Base-by-base conservation (phyloP, 1,140 invertebrate species). In the Coenobita brevimanus region DNA sequence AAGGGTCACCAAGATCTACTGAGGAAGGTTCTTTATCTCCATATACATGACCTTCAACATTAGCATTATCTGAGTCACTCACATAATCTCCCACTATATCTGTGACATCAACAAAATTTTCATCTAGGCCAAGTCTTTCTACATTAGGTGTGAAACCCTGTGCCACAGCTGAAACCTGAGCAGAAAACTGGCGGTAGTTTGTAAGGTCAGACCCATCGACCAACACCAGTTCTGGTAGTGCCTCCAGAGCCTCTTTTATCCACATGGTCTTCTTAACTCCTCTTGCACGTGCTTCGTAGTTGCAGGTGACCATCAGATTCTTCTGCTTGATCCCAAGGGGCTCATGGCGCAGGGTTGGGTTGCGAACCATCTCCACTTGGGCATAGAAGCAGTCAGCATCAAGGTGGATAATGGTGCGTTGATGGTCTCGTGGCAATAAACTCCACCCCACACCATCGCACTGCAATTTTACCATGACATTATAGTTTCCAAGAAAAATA, bases 311-410 rank as follows among this genome's bases (percentile, higher is more conserved):
- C 41, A 97, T 94, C 81, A 96, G 93, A 91, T 95, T 96, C 91
- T 97, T 96, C 92, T 97, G 96, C 92, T 96, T 95, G 4, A 97
- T 94, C 41, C 96, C 96, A 54, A 97, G 92, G 0, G 96, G 96
- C 90, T 94, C 94, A 30, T 93, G 92, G 62, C 93, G 92, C 21
- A 95, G 92, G 90, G 94, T 93, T 0, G 96, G 95, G 92, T 96
- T 94, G 86, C 94, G 94, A 41, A 96, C 91, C 93, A 95, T 95
- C 93, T 97, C 96, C 86, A 97, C 96, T 94, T 97, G 96, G 78
- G 96, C 96, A 92, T 97, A 97, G 92, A 96, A 97, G 92, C 95
- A 96, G 91, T 97, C 95, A 91, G 96, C 93, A 92, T 97, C 95
- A 91, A 97, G 93, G 91, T 97, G 95, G 90, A 97, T 94, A 78